A percentile compares a stretch with the other conserved stretches of the same genome.
Conservation (phyloP, 2,888 invertebrate species). For the Caenorhabditis sp. region DNA sequence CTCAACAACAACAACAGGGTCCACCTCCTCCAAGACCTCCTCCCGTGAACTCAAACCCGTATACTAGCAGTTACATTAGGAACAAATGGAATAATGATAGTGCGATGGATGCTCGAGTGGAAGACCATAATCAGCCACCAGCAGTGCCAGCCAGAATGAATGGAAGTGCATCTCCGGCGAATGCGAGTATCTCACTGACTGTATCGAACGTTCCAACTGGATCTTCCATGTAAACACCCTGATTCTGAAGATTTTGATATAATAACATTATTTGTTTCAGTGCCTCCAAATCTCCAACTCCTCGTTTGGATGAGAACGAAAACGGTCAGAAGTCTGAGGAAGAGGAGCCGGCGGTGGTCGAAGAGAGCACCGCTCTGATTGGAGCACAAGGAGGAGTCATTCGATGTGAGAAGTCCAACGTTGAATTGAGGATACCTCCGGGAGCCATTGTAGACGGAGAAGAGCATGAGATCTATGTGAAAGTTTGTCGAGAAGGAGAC, state of each 20-base stretch:
- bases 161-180: conserved; percentile 67
- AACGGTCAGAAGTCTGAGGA: conserved; percentile 48
- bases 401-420: conserved; percentile 93
- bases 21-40: conserved; percentile 45
- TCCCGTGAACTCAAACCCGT: conserved; percentile 29
- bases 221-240: conserved; percentile 12
- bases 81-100: conserved; percentile 55
- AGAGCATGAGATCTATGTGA: conserved; percentile 95
- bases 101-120: conserved; percentile 40
- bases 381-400: conserved; percentile 88
- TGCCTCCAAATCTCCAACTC: conserved; percentile 59
- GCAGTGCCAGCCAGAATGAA: conserved; percentile 43
- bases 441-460: conserved; percentile 91
- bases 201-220: conserved; percentile 48
- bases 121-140: conserved; percentile 23
- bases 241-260: background rate
- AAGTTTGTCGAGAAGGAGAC: conserved; percentile 83
- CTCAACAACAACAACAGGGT: conserved; percentile 11
- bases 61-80: conserved; percentile 41
- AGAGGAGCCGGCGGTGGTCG: conserved; percentile 73
- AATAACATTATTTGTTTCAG: background rate
- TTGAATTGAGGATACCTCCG: conserved; percentile 92
- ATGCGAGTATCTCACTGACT: conserved; percentile 60
- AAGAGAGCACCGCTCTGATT: conserved; percentile 69
- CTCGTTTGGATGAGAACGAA: conserved; percentile 58